Base-by-base conservation (phyloP, 2,888 invertebrate species). In the Aphodius sticticus region DNA sequence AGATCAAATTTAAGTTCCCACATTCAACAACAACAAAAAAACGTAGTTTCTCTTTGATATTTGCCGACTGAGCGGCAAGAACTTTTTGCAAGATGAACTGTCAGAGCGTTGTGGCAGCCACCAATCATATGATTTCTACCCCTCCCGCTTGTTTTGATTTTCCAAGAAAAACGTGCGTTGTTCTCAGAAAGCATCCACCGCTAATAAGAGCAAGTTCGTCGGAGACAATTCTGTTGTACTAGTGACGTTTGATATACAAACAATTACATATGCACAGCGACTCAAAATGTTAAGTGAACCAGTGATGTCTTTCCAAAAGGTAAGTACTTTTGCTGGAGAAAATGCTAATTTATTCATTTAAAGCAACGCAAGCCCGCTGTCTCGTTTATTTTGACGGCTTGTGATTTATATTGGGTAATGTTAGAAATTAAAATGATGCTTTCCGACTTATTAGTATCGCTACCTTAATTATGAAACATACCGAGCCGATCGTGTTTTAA, bases 361-460 rank as follows among this genome's bases (percentile, higher is more conserved):
- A 53, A 53, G 53, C 53, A 53, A 12, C 53, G 53, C 53, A 53
- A 53, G 26, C 26, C 26, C 26, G 26, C 26, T 3, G 26, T 53
- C 53, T 53, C 53, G 53, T 53, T 53, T 74, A 37, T 74, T 74
- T 74, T 74, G 74, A 74, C 74, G 74, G 74, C 26, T 15, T 71
- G 70, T 71, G 70, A 79, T 79, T 79, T 79, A 77, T 74, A 71
- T 79, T 79, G 77, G 77, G 79, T 77, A 79, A 79, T 79, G 77
- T 36, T 79, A 79, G 79, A 79, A 79, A 79, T 77, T 76, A 74
- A 79, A 69, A 77, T 36, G 70, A 38, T 53, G 70, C 77, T 35
- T 79, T 77, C 38, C 4, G 7, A 53, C 53, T 53, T 81, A 81
- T 81, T 81, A 81, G 81, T 81, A 75, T 81, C 81, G 81, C 81